These are phyloP conservation scores for Archips crataeganus DNA, from an alignment of 2,888 invertebrate species.

Conservation along the genomic window DNA sequence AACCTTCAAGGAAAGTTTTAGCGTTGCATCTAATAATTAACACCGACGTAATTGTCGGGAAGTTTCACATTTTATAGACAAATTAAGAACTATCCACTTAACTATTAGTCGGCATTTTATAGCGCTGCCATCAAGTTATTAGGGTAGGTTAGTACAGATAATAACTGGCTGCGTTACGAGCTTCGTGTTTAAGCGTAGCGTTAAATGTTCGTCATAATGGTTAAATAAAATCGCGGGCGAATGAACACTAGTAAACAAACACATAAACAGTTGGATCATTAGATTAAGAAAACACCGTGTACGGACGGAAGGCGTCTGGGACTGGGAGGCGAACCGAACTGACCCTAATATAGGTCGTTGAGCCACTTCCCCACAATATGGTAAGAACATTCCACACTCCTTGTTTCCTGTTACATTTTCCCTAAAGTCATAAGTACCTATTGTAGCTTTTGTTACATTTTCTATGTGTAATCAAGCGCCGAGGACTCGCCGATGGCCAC, in stretches of 20 bases:
- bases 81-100: not conserved
- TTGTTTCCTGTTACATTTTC: slow-evolving; percentile 26
- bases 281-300: slow-evolving; percentile 32
- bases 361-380: slow-evolving; percentile 33
- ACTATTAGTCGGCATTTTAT: not conserved
- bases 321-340: not conserved
- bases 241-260: not conserved
- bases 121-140: not conserved
- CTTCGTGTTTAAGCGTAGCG: not conserved
- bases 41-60: not conserved
- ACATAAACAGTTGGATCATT: slow-evolving; percentile 29
- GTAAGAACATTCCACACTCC: slow-evolving; percentile 13
- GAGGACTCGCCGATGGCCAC: slow-evolving; percentile 10
- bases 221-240: not conserved
- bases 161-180: not conserved
- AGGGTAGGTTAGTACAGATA: not conserved
- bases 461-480: slow-evolving; percentile 31
- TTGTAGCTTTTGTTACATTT: slow-evolving; percentile 19
- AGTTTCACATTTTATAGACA: not conserved
- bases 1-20: not conserved
- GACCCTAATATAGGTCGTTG: slow-evolving; percentile 32
- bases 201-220: not conserved
- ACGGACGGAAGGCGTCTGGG: not conserved
- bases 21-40: not conserved
- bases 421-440: slow-evolving; percentile 26